phyloP scores from a whole-genome alignment of 2,888 invertebrate genomes.

The Cerastis leucographa region DNA sequence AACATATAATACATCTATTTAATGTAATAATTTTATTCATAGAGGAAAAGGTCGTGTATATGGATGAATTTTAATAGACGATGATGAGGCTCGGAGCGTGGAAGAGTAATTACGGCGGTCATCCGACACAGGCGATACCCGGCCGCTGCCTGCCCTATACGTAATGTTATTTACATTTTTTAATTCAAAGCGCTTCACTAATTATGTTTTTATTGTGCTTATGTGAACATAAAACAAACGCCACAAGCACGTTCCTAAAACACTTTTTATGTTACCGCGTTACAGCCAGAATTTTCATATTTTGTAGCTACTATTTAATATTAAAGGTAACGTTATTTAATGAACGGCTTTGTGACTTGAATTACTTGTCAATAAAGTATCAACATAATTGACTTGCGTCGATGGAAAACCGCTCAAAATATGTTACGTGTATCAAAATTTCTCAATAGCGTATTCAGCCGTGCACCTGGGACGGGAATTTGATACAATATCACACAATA shows the following conservation, averaged over 20 bases:
- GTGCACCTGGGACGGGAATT: constrained; percentile 73
- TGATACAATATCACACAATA: constrained; percentile 74
- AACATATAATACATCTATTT: constrained; percentile 63
- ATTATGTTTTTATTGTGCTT: constrained; percentile 66
- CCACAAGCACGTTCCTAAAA: constrained; percentile 54
- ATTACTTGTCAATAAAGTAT: constrained; percentile 54
- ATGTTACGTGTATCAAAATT: constrained; percentile 62
- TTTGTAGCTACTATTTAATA: constrained; percentile 30
- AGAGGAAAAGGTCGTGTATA: constrained; percentile 79
- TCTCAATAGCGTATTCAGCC: constrained; percentile 65
- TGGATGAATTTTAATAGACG: constrained; percentile 85
- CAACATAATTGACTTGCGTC: constrained; percentile 41
- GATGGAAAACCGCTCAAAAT: constrained; percentile 34
- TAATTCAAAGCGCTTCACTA: constrained; percentile 61
- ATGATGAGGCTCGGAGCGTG: constrained; percentile 79
- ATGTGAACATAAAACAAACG: constrained; percentile 60
- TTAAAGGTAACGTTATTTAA: constrained; percentile 25
- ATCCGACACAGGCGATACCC: constrained; percentile 67
- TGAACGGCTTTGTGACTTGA: constrained; percentile 21
- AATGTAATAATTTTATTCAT: constrained; percentile 80
- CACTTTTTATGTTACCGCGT: constrained; percentile 54
- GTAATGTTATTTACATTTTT: constrained; percentile 69
- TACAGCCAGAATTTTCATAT: constrained; percentile 32
- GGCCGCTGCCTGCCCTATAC: constrained; percentile 53
- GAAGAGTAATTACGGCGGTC: constrained; percentile 80